Conservation (phyloP, 2,797 vertebrate species). For the Clangula hyemalis region DNA sequence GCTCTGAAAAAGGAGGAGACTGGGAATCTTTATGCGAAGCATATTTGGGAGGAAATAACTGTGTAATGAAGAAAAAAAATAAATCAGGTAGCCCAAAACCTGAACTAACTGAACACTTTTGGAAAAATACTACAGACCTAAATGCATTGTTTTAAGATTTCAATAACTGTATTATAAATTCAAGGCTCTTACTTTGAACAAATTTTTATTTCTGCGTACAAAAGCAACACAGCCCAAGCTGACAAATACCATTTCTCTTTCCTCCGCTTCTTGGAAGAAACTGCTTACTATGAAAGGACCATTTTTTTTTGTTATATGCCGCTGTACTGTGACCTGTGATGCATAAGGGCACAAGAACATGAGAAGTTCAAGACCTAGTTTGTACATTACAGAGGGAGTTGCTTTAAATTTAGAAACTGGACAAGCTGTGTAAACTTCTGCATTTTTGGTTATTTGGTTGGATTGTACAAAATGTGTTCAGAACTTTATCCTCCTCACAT, state of each 20-base stretch:
- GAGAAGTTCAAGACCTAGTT: slow-evolving; percentile 30
- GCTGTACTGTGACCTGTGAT: neutral
- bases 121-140: neutral
- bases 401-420: slow-evolving; percentile 49
- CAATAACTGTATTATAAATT: neutral
- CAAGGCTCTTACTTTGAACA: neutral
- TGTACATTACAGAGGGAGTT: neutral
- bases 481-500: slow-evolving; percentile 7
- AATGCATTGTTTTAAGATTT: neutral
- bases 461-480: slow-evolving; percentile 3
- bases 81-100: neutral
- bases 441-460: slow-evolving; percentile 40
- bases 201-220: neutral
- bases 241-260: neutral
- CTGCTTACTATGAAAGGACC: neutral
- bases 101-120: neutral
- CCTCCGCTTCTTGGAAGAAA: neutral
- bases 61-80: neutral
- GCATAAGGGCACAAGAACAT: slow-evolving; percentile 23
- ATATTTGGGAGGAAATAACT: neutral
- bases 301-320: neutral
- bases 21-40: neutral
- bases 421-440: slow-evolving; percentile 48
- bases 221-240: neutral
- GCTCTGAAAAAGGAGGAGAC: slow-evolving; percentile 1